phyloP scores from a whole-genome alignment of 2,888 invertebrate species.

The Girardia tigrina region DNA sequence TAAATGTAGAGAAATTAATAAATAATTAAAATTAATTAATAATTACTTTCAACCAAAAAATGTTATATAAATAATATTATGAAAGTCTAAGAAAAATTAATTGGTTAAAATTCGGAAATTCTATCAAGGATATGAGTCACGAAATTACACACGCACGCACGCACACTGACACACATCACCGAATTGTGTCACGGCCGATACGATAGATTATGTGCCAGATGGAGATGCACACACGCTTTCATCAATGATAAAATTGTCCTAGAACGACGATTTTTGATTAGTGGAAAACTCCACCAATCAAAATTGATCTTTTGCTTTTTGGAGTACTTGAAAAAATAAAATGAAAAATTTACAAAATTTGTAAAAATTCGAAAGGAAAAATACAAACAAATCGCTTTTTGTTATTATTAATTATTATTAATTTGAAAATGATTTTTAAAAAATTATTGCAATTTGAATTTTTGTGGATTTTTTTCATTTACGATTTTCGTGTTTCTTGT shows the following conservation, averaged over 20 bases:
- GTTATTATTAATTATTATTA: background rate
- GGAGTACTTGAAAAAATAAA: too few species aligned
- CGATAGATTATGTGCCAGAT: background rate
- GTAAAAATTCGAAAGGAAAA: background rate
- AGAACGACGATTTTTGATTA: background rate
- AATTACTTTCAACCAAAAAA: too few species aligned
- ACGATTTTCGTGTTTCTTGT: background rate
- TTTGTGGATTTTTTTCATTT: background rate
- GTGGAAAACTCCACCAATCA: background rate
- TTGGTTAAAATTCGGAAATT: conserved; percentile 15
- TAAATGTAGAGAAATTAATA: too few species aligned
- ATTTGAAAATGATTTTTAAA: background rate
- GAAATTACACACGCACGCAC: background rate
- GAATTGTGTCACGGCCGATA: background rate
- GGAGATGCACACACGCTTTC: background rate
- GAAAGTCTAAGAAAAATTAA: too few species aligned
- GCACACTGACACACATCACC: too few species aligned
- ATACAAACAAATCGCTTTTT: background rate
- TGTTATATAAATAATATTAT: too few species aligned
- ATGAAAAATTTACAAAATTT: background rate
- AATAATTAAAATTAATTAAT: too few species aligned
- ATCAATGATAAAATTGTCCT: background rate
- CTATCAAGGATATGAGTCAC: background rate
- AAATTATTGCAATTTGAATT: background rate
- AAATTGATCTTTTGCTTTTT: too few species aligned